Evolutionary conservation across 2,888 invertebrate genomes (phyloP).

Genomic region (Oxyteleia sp.): DNA sequence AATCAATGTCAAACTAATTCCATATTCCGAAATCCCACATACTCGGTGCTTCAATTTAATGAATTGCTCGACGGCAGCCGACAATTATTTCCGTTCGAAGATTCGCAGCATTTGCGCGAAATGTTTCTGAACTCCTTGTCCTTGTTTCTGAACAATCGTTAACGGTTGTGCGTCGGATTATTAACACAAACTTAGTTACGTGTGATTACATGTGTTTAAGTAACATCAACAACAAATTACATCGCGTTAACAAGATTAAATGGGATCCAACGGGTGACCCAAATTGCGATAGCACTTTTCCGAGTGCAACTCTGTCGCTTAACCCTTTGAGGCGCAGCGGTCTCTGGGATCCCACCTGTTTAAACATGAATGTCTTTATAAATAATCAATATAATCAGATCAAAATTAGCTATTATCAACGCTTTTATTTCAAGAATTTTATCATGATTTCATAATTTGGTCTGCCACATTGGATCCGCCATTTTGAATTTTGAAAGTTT

Average conservation of each 20-base stretch:
- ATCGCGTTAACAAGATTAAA: constrained; percentile 27
- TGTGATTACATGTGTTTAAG: constrained; percentile 26
- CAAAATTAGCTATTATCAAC: too few species aligned
- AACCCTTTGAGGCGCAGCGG: too few species aligned
- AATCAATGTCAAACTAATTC: constrained; percentile 43
- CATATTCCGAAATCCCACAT: constrained; percentile 27
- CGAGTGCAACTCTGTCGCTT: background rate
- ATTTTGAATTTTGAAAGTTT: constrained; percentile 3
- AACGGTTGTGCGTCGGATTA: constrained; percentile 28
- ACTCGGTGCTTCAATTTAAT: constrained; percentile 41
- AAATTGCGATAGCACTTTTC: constrained; percentile 2
- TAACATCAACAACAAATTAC: constrained; percentile 34
- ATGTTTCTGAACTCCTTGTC: too few species aligned
- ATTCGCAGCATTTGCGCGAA: constrained; percentile 10
- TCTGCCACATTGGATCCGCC: too few species aligned
- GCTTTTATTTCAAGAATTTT: too few species aligned
- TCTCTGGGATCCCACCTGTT: too few species aligned
- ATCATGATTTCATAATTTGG: too few species aligned
- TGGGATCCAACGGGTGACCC: constrained; percentile 10
- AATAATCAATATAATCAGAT: too few species aligned
- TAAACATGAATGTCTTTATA: too few species aligned
- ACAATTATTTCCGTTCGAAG: constrained; percentile 35
- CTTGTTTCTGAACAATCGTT: constrained; percentile 23
- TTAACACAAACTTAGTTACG: constrained; percentile 26
- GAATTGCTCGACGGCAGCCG: constrained; percentile 16